Percentiles rank a stretch among this genome's conserved stretches.
Conservation (phyloP, 2,797 vertebrate species). For the Cyclura pinguis region DNA sequence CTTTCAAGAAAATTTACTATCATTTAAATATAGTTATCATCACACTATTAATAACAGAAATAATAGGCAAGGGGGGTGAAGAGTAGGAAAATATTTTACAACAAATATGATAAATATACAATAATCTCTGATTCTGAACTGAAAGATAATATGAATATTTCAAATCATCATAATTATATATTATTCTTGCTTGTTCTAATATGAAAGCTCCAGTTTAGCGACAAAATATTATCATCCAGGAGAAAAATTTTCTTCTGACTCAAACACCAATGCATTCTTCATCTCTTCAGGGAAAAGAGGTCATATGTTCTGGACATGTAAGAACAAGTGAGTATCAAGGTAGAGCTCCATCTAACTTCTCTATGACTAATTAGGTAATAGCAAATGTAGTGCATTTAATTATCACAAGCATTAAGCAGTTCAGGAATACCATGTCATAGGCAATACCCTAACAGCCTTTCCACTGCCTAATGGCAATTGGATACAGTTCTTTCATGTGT, state of each 20-base stretch:
- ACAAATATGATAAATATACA: neutral
- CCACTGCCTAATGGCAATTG: constrained; percentile 17
- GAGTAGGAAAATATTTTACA: neutral
- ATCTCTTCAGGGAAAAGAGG: neutral
- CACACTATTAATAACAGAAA: neutral
- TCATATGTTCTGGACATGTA: neutral
- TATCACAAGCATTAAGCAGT: neutral
- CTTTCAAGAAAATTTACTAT: neutral
- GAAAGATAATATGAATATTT: neutral
- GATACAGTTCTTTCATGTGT: constrained; percentile 34
- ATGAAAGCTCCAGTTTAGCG: neutral
- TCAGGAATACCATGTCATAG: constrained; percentile 11
- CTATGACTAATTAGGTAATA: constrained; percentile 7
- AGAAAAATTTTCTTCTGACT: neutral
- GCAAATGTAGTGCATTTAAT: constrained; percentile 21
- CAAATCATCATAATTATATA: neutral
- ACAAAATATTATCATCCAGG: neutral
- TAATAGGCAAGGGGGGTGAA: neutral
- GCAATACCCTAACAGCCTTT: neutral
- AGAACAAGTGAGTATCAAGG: neutral
- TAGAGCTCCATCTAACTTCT: neutral
- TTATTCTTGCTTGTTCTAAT: neutral
- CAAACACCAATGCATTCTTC: neutral
- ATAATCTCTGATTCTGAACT: neutral
- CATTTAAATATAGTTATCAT: constrained; percentile 2